Conservation (phyloP, 1,140 invertebrate genomes). For the Archivesica marissinica region DNA sequence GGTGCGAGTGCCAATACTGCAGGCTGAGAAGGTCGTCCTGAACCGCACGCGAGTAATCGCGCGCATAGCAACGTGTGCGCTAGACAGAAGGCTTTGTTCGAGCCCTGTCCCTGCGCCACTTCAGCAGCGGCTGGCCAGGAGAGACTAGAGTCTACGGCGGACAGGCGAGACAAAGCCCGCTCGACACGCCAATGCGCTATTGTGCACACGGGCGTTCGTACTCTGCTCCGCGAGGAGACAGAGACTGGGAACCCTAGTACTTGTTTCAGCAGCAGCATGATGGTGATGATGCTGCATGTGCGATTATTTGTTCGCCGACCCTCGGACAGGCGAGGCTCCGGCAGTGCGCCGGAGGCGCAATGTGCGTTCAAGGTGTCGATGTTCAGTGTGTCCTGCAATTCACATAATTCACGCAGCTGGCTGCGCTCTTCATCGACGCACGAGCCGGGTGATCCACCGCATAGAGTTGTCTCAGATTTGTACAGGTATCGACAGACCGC, state of each 20-base stretch:
- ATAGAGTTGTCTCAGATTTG: constrained; percentile 84
- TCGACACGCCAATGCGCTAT: neutral
- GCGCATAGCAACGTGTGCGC: neutral
- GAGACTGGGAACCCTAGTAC: constrained; percentile 4
- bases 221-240: too few species aligned
- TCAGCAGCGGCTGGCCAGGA: neutral
- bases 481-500: constrained; percentile 69
- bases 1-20: neutral
- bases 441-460: constrained; percentile 90
- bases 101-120: constrained; percentile 66
- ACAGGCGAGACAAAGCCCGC: neutral
- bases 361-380: constrained; percentile 92
- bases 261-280: constrained; percentile 86
- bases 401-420: constrained; percentile 90
- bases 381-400: constrained; percentile 92
- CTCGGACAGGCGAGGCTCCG: constrained; percentile 15
- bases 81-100: constrained; percentile 5
- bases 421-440: constrained; percentile 92
- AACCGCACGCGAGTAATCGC: neutral
- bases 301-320: constrained; percentile 63
- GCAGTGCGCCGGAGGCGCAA: constrained; percentile 88
- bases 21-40: neutral
- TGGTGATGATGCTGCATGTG: constrained; percentile 88
- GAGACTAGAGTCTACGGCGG: constrained; percentile 6
- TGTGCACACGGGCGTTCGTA: too few species aligned